phyloP scores from a whole-genome alignment of 1,140 invertebrate genomes.

The Lordiphosa stackelbergi region DNA sequence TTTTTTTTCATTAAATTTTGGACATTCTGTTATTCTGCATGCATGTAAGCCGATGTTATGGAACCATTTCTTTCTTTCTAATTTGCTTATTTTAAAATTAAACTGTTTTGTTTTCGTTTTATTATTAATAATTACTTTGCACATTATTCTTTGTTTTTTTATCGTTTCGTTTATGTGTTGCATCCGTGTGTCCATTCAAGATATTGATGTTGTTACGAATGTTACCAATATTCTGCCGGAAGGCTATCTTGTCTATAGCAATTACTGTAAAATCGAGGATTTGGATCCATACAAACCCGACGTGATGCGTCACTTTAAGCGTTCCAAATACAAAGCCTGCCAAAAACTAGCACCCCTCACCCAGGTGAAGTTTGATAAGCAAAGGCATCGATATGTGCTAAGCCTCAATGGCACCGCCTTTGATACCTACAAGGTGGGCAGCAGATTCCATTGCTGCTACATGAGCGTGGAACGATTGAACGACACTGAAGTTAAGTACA shows the following conservation, averaged over 20 bases:
- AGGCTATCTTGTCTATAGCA: constrained; percentile 83
- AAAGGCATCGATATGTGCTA: constrained; percentile 52
- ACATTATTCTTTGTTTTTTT: neutral
- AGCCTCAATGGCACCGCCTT: constrained; percentile 59
- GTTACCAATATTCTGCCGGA: constrained; percentile 31
- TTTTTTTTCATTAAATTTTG: too few species aligned
- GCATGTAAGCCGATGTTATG: too few species aligned
- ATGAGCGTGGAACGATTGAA: constrained; percentile 76
- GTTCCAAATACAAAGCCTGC: constrained; percentile 80
- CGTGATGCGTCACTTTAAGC: constrained; percentile 81
- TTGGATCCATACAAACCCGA: constrained; percentile 83
- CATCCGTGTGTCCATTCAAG: neutral
- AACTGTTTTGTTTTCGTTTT: too few species aligned
- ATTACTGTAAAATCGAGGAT: constrained; percentile 83
- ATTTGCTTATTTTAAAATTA: too few species aligned
- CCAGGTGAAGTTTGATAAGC: constrained; percentile 65
- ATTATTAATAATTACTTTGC: too few species aligned
- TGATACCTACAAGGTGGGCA: constrained; percentile 49
- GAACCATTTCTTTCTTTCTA: too few species aligned
- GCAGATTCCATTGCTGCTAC: constrained; percentile 79
- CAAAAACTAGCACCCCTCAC: constrained; percentile 78
- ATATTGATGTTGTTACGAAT: constrained; percentile 10
- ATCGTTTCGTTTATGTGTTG: constrained; percentile 1
- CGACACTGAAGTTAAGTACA: constrained; percentile 45
- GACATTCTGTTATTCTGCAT: too few species aligned